Percentiles rank a stretch among this genome's conserved stretches.
Evolutionary conservation across 2,888 invertebrate species (phyloP).

Genomic region (Pollenia angustigena): DNA sequence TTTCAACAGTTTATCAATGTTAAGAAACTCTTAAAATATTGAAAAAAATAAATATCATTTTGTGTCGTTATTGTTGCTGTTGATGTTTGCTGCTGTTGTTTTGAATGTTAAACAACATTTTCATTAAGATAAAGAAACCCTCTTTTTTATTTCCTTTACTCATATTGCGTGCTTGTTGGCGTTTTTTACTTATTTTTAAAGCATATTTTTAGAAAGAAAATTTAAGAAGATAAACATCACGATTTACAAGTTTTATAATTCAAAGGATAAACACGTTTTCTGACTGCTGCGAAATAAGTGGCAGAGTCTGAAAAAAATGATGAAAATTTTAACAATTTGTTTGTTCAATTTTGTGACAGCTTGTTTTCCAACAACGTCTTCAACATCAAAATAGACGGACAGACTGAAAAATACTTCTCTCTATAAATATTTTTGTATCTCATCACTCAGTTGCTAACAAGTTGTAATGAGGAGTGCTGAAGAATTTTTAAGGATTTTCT

Average conservation of each 20-base stretch:
- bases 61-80: not conserved
- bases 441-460: not conserved
- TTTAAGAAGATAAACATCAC: not conserved
- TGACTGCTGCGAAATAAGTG: constrained; percentile 8
- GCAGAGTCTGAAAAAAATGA: constrained; percentile 16
- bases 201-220: constrained; percentile 25
- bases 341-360: constrained; percentile 64
- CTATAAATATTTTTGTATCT: not conserved
- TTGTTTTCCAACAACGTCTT: constrained; percentile 53
- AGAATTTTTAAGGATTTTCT: constrained; percentile 19
- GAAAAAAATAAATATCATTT: constrained; percentile 32
- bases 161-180: not conserved
- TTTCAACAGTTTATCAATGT: not conserved
- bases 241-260: constrained; percentile 3
- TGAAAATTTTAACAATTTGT: constrained; percentile 58
- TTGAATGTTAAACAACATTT: constrained; percentile 36
- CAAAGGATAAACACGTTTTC: constrained; percentile 6
- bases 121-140: constrained; percentile 40
- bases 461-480: constrained; percentile 7
- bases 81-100: not conserved
- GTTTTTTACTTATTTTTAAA: not conserved
- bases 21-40: constrained; percentile 31
- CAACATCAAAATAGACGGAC: not conserved
- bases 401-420: not conserved
- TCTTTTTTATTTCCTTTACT: constrained; percentile 20